These are phyloP conservation scores for Dryobotodes eremita DNA, from an alignment of 2,888 invertebrate genomes.

Conservation along the genomic window DNA sequence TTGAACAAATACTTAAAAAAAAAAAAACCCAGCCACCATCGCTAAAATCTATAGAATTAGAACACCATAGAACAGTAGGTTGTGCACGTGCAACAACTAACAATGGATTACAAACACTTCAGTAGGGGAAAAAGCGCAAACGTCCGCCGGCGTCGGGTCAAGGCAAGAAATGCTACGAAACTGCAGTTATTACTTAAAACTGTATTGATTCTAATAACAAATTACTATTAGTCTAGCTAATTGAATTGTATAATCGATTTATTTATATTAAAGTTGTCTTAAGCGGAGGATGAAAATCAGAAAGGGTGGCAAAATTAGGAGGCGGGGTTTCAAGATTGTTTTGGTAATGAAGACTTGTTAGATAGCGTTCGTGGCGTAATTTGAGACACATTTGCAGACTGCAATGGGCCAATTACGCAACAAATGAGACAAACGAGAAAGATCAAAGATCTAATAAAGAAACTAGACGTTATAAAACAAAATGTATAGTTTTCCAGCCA, in stretches of 20 bases:
- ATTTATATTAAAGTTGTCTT: not conserved
- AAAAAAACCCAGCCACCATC: conserved; percentile 1
- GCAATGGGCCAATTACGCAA: conserved; percentile 1
- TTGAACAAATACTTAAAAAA: no score
- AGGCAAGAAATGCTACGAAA: conserved; percentile 68
- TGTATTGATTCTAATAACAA: conserved; percentile 29
- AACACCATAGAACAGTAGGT: conserved; percentile 54
- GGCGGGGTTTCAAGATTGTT: not conserved
- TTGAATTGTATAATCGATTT: not conserved
- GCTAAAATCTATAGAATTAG: conserved; percentile 52
- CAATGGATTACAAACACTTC: conserved; percentile 67
- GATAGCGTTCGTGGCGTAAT: not conserved
- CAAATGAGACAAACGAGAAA: conserved; percentile 37
- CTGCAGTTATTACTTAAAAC: conserved; percentile 39
- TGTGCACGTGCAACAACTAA: conserved; percentile 66
- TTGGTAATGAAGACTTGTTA: not conserved
- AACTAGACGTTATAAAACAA: conserved; percentile 25
- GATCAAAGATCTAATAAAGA: conserved; percentile 42
- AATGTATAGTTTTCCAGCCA: conserved; percentile 34
- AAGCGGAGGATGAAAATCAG: not conserved
- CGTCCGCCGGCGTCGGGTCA: conserved; percentile 72
- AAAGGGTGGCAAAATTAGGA: not conserved
- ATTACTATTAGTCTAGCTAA: not conserved
- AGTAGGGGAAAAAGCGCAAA: conserved; percentile 72
- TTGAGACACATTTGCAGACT: not conserved